Evolutionary conservation across 2,797 vertebrate species (phyloP).

Genomic region (Mus caroli): DNA sequence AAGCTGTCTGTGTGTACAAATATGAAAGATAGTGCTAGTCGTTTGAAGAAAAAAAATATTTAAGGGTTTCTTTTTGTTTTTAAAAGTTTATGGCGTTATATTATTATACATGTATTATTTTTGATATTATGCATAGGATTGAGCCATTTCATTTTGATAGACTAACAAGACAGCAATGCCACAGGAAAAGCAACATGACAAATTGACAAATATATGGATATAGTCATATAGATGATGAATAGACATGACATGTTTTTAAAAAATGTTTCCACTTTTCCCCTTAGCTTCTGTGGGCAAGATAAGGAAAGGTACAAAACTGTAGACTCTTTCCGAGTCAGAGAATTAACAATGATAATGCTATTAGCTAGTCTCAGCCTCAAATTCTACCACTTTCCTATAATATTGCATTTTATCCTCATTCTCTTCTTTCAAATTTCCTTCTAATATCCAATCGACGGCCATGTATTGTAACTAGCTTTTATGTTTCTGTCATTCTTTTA

Average conservation of each 20-base stretch:
- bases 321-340: background rate
- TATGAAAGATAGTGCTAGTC: background rate
- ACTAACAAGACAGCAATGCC: background rate
- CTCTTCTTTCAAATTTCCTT: background rate
- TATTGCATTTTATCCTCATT: background rate
- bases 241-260: background rate
- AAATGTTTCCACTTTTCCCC: background rate
- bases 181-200: background rate
- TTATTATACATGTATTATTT: background rate
- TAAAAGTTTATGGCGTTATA: background rate
- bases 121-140: background rate
- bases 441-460: background rate
- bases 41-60: conserved; percentile 14
- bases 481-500: background rate
- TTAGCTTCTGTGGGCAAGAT: background rate
- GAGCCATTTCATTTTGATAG: background rate
- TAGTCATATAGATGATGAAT: background rate
- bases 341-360: background rate
- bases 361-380: background rate
- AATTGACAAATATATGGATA: background rate
- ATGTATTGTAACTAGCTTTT: background rate
- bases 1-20: background rate
- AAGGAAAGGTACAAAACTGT: background rate
- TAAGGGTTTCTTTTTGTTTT: background rate
- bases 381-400: background rate